phyloP scores from a whole-genome alignment of 2,113 vertebrate genomes.

The Tonatia bakeri region DNA sequence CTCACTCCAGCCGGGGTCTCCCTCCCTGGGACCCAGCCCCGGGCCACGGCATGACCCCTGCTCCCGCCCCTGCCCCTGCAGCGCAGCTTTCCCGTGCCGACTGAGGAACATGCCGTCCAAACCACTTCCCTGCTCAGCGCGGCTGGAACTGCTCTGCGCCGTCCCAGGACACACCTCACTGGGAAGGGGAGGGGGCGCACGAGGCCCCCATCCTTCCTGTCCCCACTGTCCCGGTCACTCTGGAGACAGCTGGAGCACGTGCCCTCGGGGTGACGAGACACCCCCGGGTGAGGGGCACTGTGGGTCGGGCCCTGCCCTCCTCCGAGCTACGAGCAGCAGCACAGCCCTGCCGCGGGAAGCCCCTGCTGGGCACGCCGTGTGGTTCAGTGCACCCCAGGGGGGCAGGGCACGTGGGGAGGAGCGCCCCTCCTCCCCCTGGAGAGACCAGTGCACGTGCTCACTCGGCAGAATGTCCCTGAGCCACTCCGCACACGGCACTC shows the following conservation, averaged over 20 bases:
- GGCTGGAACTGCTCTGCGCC: neutral
- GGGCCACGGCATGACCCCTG: too few species aligned
- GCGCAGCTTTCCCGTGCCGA: too few species aligned
- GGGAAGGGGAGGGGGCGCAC: neutral
- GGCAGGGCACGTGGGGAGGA: rapidly evolving
- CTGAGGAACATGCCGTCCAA: neutral
- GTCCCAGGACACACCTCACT: too few species aligned
- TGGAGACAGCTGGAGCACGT: neutral
- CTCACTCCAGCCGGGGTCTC: rapidly evolving
- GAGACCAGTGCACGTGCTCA: rapidly evolving
- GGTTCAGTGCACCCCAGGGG: neutral
- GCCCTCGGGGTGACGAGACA: neutral
- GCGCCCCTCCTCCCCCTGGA: neutral
- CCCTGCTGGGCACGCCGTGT: neutral
- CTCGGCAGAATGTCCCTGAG: neutral
- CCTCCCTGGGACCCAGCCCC: rapidly evolving
- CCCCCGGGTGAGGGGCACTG: neutral
- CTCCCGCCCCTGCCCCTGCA: too few species aligned
- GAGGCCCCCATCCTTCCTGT: neutral
- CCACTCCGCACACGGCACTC: neutral
- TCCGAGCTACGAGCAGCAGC: neutral
- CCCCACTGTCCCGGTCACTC: neutral
- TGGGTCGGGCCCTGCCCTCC: neutral
- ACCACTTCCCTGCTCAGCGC: neutral
- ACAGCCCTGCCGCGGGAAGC: neutral